Base-by-base conservation (phyloP, 1,140 invertebrate genomes). In the Drosophila parvula region DNA sequence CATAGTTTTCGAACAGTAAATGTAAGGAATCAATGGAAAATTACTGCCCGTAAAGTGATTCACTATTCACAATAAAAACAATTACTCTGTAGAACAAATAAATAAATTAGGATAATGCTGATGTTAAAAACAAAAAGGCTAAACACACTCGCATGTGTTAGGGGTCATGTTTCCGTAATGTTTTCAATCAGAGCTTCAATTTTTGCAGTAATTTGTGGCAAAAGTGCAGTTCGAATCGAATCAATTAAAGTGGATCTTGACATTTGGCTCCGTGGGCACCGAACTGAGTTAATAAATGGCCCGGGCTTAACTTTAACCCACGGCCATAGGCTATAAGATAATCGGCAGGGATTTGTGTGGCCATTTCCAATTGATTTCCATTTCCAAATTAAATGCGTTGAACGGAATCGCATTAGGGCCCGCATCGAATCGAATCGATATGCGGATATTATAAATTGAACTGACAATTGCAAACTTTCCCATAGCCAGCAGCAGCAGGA, bases 351-450 rank as follows among this genome's bases (percentile, higher is more conserved):
- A 28, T 41, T 41, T 16, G 30, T 43, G 6, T 43, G 18, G 32
- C 48, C n/a, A 32, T 38, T 70, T 22, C 43, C 64, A 47, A 56
- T 70, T 36, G 63, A 47, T 55, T 69, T 69, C 63, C 34, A 56
- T 57, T 56, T 32, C 43, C 48, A 38, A 69, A 67, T 32, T 16
- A 45, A 69, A 55, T 67, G 62, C 41, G 3, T 22, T 53, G 11
- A 14, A 57, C 40, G 32, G 34, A 69, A 69, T 30, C 50, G 63
- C 47, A 41, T 71, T 58, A 59, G 50, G 58, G 36, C 36, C 28
- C 9, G 47, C 16, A 10, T 16, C 28, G n/a, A 51, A 38, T n/a
- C 22, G 36, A 71, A 70, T 71, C 51, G 50, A 71, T 58, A 48
- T 57, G 36, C 14, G 51, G 45, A 48, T 59, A 71, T 71, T 71